These are phyloP conservation scores for Drosophila tropicalis DNA, from an alignment of 1,140 invertebrate genomes.

Conservation along the genomic window DNA sequence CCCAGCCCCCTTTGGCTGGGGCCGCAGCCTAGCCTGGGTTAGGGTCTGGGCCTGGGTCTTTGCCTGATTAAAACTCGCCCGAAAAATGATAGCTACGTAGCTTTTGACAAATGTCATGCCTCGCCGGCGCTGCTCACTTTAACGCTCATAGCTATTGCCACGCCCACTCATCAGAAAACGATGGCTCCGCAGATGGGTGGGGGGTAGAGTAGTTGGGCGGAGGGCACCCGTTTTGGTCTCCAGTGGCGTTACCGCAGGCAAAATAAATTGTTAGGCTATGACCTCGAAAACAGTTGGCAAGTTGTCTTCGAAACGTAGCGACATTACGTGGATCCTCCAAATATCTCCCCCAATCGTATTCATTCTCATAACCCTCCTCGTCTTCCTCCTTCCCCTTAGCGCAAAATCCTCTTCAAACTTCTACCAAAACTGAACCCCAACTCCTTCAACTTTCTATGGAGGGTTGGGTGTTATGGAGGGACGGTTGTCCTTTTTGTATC, in stretches of 20 bases:
- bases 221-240: not conserved
- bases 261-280: slow-evolving; percentile 76
- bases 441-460: not conserved
- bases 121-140: slow-evolving; percentile 73
- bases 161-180: slow-evolving; percentile 69
- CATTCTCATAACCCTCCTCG: not conserved
- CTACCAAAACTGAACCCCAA: not conserved
- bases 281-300: slow-evolving; percentile 78
- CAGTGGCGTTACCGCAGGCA: slow-evolving; percentile 30
- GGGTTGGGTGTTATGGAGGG: not conserved
- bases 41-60: slow-evolving; percentile 19
- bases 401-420: not conserved
- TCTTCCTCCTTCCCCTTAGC: not conserved
- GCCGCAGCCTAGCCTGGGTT: not conserved
- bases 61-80: slow-evolving; percentile 37
- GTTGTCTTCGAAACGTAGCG: slow-evolving; percentile 65
- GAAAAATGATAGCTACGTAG: not conserved
- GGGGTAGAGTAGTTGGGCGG: too few relatives aligned
- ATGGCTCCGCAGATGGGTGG: too few relatives aligned
- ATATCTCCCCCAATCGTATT: not conserved
- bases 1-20: too few relatives aligned
- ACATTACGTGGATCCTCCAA: slow-evolving; percentile 17
- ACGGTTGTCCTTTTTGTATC: slow-evolving; percentile 13
- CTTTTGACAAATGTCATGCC: slow-evolving; percentile 62
- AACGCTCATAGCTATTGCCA: slow-evolving; percentile 77